These are phyloP conservation scores for Dufourea novaeangliae DNA, from an alignment of 1,140 invertebrate species.

Conservation along the genomic window DNA sequence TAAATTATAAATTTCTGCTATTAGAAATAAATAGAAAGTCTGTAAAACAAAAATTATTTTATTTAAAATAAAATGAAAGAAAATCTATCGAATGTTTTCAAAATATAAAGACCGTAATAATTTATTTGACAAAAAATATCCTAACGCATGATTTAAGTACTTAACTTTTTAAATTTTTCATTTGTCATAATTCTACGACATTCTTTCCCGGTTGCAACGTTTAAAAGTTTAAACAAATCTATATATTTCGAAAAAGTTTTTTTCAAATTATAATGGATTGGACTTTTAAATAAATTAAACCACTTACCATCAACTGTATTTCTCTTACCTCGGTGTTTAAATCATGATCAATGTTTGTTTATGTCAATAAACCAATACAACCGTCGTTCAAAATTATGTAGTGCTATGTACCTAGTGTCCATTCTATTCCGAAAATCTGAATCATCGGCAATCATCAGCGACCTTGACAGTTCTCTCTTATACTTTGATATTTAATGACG, in stretches of 20 bases:
- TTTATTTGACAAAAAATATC: neutral
- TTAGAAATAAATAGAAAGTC: slow-evolving; percentile 25
- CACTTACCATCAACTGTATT: neutral
- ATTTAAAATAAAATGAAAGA: slow-evolving; percentile 15
- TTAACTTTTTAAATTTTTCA: neutral
- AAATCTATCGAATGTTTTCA: neutral
- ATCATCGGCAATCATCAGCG: too few relatives aligned
- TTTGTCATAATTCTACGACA: neutral
- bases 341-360: neutral
- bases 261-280: neutral
- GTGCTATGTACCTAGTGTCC: too few relatives aligned
- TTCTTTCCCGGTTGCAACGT: neutral
- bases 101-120: neutral
- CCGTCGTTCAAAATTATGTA: too few relatives aligned
- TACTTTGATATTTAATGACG: too few relatives aligned
- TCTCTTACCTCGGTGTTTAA: neutral
- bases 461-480: too few relatives aligned
- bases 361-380: too few relatives aligned
- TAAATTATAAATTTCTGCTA: slow-evolving; percentile 9
- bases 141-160: neutral
- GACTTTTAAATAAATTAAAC: neutral
- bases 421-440: too few relatives aligned
- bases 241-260: neutral
- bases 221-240: slow-evolving; percentile 1
- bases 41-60: slow-evolving; percentile 9